Percentiles rank a stretch among this genome's conserved stretches.
phyloP scores from a whole-genome alignment of 2,797 vertebrate species.

The Pseudomugil gertrudae region DNA sequence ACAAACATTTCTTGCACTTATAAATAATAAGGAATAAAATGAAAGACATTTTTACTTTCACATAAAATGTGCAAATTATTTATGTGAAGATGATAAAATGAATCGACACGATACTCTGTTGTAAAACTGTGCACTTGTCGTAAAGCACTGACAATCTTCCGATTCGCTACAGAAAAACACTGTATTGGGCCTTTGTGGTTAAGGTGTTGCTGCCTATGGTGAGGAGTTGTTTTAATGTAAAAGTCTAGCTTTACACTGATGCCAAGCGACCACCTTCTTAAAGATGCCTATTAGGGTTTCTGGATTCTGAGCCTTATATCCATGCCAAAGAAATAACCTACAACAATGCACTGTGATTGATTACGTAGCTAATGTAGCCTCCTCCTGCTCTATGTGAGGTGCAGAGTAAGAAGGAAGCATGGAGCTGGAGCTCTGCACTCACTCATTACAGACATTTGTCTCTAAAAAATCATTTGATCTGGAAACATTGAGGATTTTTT shows the following conservation, averaged over 20 bases:
- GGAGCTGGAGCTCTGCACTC: constrained; percentile 29
- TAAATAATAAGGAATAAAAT: constrained; percentile 15
- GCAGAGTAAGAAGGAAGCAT: constrained; percentile 17
- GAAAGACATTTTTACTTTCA: constrained; percentile 10
- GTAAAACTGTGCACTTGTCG: constrained; percentile 11
- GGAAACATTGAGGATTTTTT: constrained; percentile 33
- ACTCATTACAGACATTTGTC: constrained; percentile 47
- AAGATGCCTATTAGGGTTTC: constrained; percentile 30
- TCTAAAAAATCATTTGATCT: constrained; percentile 45
- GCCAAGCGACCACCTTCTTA: constrained; percentile 7
- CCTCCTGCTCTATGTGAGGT: background rate
- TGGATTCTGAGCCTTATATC: constrained; percentile 77
- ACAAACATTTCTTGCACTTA: constrained; percentile 44
- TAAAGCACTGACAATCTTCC: constrained; percentile 69
- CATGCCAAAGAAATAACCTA: constrained; percentile 81
- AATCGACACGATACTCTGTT: background rate
- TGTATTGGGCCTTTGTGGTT: constrained; percentile 48
- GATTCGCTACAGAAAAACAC: constrained; percentile 44
- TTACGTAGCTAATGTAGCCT: background rate
- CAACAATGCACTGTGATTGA: constrained; percentile 46
- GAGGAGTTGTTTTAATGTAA: constrained; percentile 32
- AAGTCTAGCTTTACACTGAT: constrained; percentile 14
- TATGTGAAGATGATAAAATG: constrained; percentile 6
- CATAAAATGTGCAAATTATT: constrained; percentile 15
- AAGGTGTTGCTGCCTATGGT: constrained; percentile 14